phyloP scores from a whole-genome alignment of 2,797 vertebrate genomes.

The Corythornis leucogaster region DNA sequence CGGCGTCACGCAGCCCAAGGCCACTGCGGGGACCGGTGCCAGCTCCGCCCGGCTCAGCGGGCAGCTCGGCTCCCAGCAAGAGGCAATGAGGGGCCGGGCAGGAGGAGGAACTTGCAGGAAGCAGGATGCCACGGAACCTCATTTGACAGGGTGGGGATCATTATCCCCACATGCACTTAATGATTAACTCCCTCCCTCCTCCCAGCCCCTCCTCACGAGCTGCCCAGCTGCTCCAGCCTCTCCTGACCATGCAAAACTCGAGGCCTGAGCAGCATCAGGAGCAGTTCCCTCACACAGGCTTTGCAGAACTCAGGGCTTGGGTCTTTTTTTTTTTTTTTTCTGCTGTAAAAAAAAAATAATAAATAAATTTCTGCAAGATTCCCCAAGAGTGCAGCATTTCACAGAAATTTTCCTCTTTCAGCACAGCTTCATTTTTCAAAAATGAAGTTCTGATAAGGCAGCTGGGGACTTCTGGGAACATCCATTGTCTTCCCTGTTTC shows the following conservation, averaged over 20 bases:
- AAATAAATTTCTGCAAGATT: background rate
- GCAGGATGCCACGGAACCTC: background rate
- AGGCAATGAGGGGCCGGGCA: too few relatives aligned
- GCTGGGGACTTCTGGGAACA: constrained; percentile 4
- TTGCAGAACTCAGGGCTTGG: background rate
- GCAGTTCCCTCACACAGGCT: background rate
- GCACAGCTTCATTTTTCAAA: background rate
- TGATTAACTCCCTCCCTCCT: background rate
- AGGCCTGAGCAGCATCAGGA: background rate
- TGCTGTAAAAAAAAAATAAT: background rate
- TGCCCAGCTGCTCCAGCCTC: background rate
- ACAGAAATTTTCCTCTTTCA: background rate
- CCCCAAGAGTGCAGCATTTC: background rate
- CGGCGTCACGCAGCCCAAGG: rapidly evolving
- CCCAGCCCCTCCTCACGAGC: background rate
- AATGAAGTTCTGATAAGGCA: constrained; percentile 1
- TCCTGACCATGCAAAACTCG: background rate
- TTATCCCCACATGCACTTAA: background rate
- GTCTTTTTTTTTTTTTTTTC: background rate
- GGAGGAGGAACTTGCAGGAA: background rate
- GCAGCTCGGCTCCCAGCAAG: rapidly evolving
- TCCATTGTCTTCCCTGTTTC: constrained; percentile 6
- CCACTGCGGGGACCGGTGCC: rapidly evolving
- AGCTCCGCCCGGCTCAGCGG: background rate
- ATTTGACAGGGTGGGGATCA: rapidly evolving